These are phyloP conservation scores for Callinectes sapidus DNA, from an alignment of 2,888 invertebrate species.

Conservation along the genomic window DNA sequence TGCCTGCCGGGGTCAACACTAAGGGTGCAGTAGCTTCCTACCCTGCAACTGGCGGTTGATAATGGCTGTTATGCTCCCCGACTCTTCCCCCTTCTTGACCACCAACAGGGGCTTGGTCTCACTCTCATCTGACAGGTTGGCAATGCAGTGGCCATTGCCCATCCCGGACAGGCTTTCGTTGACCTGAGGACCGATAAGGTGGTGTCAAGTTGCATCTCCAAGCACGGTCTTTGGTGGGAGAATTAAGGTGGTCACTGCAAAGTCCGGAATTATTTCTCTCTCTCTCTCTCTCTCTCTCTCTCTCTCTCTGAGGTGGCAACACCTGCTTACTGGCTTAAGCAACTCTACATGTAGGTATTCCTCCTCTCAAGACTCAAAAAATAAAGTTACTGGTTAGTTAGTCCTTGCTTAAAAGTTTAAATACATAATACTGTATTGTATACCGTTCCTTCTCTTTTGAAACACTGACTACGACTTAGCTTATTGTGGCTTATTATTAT, in stretches of 20 bases:
- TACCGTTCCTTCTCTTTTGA: not conserved
- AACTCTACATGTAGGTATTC: not conserved
- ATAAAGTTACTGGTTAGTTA: not conserved
- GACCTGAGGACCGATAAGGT: constrained; percentile 67
- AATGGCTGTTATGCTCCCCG: constrained; percentile 69
- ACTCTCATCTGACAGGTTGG: constrained; percentile 70
- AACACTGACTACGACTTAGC: not conserved
- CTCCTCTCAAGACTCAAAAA: not conserved
- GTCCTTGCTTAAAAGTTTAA: not conserved
- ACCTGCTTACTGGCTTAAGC: not conserved
- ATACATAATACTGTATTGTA: not conserved
- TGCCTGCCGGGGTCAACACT: constrained; percentile 26
- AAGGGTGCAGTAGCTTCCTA: constrained; percentile 46
- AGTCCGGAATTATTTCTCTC: not conserved
- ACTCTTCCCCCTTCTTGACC: constrained; percentile 70
- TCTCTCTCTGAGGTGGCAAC: not conserved
- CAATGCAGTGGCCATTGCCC: constrained; percentile 70
- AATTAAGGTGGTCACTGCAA: not conserved
- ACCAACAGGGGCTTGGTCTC: constrained; percentile 70
- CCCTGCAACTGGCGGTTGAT: constrained; percentile 72
- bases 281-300: no score
- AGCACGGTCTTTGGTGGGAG: constrained; percentile 17
- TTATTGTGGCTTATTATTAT: not conserved
- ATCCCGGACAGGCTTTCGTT: constrained; percentile 71
- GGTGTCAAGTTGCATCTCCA: constrained; percentile 52